phyloP scores from a whole-genome alignment of 2,888 invertebrate genomes.

The Rhodophaea formosa region DNA sequence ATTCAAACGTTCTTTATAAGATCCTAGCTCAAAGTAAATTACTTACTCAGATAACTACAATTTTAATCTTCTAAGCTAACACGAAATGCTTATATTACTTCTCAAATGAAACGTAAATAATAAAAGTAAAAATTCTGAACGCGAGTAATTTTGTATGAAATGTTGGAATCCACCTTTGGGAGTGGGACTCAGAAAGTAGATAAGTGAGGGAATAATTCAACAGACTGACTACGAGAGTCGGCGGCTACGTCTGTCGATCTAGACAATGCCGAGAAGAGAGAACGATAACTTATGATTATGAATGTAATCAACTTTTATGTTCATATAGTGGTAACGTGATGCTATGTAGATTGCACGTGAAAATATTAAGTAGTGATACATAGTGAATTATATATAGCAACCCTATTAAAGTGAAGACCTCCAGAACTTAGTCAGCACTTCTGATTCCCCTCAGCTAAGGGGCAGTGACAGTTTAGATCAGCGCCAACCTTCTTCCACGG shows the following conservation, averaged over 20 bases:
- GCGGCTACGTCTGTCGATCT: constrained; percentile 2
- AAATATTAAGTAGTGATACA: too few relatives aligned
- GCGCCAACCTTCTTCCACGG: too few relatives aligned
- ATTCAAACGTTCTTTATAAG: neutral
- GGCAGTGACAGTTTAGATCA: too few relatives aligned
- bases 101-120: constrained; percentile 10
- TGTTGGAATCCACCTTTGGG: constrained; percentile 11
- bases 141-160: constrained; percentile 12
- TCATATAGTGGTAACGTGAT: too few relatives aligned
- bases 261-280: neutral
- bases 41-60: neutral
- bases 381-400: too few relatives aligned
- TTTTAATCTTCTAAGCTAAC: neutral
- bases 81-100: neutral
- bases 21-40: neutral
- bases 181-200: constrained; percentile 10
- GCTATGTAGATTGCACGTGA: too few relatives aligned
- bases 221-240: neutral
- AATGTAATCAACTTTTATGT: too few relatives aligned
- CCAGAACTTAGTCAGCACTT: too few relatives aligned
- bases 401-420: too few relatives aligned
- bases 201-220: constrained; percentile 14
- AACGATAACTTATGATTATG: neutral
- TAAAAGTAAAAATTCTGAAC: constrained; percentile 4
- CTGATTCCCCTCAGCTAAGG: too few relatives aligned